Conservation (phyloP, 1,140 invertebrate genomes). For the Drosophila takahashii region DNA sequence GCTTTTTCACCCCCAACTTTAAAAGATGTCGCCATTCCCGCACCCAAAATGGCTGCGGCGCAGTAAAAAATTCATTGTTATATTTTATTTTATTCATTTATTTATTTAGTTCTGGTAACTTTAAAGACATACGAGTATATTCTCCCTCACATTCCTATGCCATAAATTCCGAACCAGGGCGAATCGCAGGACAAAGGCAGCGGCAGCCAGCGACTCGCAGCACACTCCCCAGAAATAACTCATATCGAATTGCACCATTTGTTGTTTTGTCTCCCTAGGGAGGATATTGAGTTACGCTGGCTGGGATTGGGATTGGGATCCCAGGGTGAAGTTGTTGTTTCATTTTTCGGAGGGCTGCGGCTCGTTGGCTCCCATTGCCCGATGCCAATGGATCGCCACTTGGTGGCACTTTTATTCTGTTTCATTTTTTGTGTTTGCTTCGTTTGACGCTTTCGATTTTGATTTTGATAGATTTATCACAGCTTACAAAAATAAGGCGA, state of each 20-base stretch:
- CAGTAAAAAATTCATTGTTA: conserved; percentile 6
- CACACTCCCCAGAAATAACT: conserved; percentile 52
- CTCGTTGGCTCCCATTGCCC: conserved; percentile 50
- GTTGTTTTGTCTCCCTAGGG: conserved; percentile 65
- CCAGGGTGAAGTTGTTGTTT: no score
- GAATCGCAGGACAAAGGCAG: conserved; percentile 34
- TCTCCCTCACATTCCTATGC: conserved; percentile 38
- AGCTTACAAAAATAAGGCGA: conserved; percentile 76
- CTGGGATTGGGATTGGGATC: conserved; percentile 26
- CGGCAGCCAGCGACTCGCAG: conserved; percentile 36
- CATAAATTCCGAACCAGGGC: conserved; percentile 34
- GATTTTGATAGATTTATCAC: conserved; percentile 82
- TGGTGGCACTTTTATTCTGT: conserved; percentile 31
- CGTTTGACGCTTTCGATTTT: conserved; percentile 76
- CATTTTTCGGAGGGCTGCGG: conserved; percentile 31
- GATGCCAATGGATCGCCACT: conserved; percentile 35
- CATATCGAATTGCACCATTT: conserved; percentile 79
- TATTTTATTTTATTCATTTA: conserved; percentile 28
- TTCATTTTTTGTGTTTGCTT: conserved; percentile 33
- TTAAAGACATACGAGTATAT: conserved; percentile 40
- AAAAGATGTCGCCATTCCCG: no score
- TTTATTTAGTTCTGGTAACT: conserved; percentile 46
- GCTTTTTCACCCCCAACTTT: no score
- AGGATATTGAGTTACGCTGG: conserved; percentile 60
- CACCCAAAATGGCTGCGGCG: not conserved